These are phyloP conservation scores for Clytia hemisphaerica DNA, from an alignment of 30 jellyfish, hydroid and myxozoan genomes.

Conservation along the genomic window DNA sequence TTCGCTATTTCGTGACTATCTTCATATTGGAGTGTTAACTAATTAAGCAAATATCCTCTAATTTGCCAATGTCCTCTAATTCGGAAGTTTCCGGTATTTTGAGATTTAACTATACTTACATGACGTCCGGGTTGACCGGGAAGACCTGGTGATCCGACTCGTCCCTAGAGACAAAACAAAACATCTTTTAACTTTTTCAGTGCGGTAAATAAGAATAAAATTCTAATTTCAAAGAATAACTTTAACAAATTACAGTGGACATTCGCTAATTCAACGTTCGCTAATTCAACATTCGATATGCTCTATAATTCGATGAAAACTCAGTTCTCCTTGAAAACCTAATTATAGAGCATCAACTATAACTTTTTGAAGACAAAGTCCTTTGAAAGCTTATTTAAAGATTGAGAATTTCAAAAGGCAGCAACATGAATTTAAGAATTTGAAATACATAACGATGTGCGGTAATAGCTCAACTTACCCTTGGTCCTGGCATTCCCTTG, in stretches of 20 bases:
- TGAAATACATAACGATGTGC: not conserved
- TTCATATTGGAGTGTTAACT: too few species aligned
- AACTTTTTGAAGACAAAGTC: too few species aligned
- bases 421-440: not conserved
- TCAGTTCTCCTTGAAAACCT: too few species aligned
- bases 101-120: slow-evolving; percentile 38
- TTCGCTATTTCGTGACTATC: too few species aligned
- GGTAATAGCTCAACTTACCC: slow-evolving; percentile 35
- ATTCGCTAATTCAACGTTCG: not conserved
- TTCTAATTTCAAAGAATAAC: not conserved
- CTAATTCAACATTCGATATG: too few species aligned
- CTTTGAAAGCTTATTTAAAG: too few species aligned
- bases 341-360: not conserved
- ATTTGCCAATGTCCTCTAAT: too few species aligned
- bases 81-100: too few species aligned
- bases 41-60: too few species aligned
- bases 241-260: not conserved
- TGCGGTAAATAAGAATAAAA: not conserved
- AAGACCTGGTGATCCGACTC: slow-evolving; percentile 84
- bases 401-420: too few species aligned
- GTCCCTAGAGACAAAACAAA: slow-evolving; percentile 52
- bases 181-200: too few species aligned
- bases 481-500: slow-evolving; percentile 56
- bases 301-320: too few species aligned
- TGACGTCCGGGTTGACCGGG: slow-evolving; percentile 89